Conservation (phyloP, 2,888 invertebrate species). For the Melanostoma mellinum region DNA sequence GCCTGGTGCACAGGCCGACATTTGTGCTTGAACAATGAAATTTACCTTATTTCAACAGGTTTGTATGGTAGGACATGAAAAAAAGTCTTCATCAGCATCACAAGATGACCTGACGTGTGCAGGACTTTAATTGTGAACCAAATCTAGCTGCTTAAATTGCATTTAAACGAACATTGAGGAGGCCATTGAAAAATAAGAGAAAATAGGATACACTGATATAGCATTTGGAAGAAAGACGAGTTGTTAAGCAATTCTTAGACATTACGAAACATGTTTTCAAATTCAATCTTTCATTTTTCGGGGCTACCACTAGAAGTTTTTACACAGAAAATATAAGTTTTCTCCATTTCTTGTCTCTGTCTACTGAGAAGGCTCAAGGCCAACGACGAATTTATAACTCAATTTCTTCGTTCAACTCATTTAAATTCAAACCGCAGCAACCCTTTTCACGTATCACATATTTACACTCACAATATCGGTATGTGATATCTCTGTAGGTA, state of each 20-base stretch:
- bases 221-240: neutral
- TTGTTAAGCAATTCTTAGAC: neutral
- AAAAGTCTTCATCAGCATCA: neutral
- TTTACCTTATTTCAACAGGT: constrained; percentile 38
- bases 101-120: constrained; percentile 25
- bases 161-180: constrained; percentile 29
- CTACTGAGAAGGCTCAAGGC: too few relatives aligned
- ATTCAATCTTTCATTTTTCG: constrained; percentile 21
- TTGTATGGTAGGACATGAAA: constrained; percentile 5
- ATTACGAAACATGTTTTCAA: constrained; percentile 23
- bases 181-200: neutral
- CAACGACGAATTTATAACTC: too few relatives aligned
- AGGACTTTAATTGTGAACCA: constrained; percentile 55
- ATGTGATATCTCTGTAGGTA: constrained; percentile 30
- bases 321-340: too few relatives aligned
- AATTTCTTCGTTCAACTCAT: too few relatives aligned
- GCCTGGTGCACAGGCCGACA: too few relatives aligned
- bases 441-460: too few relatives aligned
- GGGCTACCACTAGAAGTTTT: too few relatives aligned
- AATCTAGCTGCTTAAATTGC: constrained; percentile 45
- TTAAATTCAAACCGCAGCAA: too few relatives aligned
- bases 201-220: neutral
- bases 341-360: too few relatives aligned
- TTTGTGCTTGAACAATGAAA: constrained; percentile 6
- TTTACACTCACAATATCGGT: neutral